These are phyloP conservation scores for Empis stercorea DNA, from an alignment of 2,888 invertebrate genomes.

Conservation along the genomic window DNA sequence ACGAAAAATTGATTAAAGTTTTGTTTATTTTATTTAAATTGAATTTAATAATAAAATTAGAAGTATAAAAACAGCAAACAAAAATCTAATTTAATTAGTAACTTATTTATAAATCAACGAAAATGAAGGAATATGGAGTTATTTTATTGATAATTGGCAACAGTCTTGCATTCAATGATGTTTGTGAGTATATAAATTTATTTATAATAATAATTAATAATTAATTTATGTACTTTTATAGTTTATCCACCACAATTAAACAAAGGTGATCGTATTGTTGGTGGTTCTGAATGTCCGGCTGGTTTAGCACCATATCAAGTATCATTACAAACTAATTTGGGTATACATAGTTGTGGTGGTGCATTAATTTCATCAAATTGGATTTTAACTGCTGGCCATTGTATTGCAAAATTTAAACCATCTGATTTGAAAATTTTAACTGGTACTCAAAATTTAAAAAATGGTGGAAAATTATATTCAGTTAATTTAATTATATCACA, in stretches of 20 bases:
- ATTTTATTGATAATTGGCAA: too few species aligned
- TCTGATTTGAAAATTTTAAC: constrained; percentile 23
- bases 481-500: constrained; percentile 23
- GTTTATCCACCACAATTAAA: constrained; percentile 23
- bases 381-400: constrained; percentile 31
- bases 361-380: constrained; percentile 24
- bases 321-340: constrained; percentile 24
- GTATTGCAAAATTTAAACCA: constrained; percentile 23
- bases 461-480: constrained; percentile 19
- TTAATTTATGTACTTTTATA: constrained; percentile 1
- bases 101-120: too few species aligned
- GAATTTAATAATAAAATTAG: too few species aligned
- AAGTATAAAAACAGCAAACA: too few species aligned
- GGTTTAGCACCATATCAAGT: constrained; percentile 28
- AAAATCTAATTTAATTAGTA: too few species aligned
- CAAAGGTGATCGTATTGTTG: constrained; percentile 23
- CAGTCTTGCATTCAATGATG: too few species aligned
- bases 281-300: constrained; percentile 24
- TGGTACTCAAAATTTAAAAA: constrained; percentile 27
- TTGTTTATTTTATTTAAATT: too few species aligned
- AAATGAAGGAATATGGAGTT: too few species aligned
- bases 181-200: too few species aligned
- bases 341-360: constrained; percentile 32
- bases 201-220: too few species aligned
- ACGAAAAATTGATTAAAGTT: too few species aligned